Evolutionary conservation across 1,140 invertebrate species (phyloP), one percentile per base, ranked within the genome.

Genomic region (Drosophila hydei): DNA sequence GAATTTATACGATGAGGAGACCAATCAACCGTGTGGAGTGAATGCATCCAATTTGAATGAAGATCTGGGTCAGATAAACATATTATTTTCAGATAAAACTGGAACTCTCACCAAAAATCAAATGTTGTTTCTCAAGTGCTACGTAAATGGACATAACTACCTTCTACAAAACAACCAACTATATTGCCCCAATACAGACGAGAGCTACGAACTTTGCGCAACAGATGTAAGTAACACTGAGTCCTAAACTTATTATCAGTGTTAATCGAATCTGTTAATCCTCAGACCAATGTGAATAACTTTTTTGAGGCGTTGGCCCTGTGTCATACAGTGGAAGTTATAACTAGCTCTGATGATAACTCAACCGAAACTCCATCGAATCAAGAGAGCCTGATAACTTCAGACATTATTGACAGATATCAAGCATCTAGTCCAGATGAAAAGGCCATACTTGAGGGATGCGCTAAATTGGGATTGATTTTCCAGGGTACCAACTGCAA

Each of bases 31-130:
- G 9, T 98, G 98, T 0, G 95, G 97, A 93, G 99, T 98, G 0
- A 94, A 99, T 75, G 99, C 98, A 0, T 99, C 98, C 4, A 99
- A 99, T 93, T 93, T 99, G 8, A 99, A 99, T 92, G 99, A 99
- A 92, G 99, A 99, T 92, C 93, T 99, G 3, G 99, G 99, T 12
- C 98, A 96, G 92, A 96, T 99, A 4, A 96, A 97, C 87, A 98
- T 98, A 65, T 94, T 98, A 9, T 98, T 98, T 90, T 98, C 97
- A 0, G 97, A 99, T 88, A 99, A 99, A 92, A 99, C 98, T 0
- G 98, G 98, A 6, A 99, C 98, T 0, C 93, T 99, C 11, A 99
- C 98, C 9, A 95, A 95, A 89, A 99, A 99, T 92, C 94, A 99
- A 6, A 99, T 99, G 99, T 97, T 97, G 80, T 99, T 99, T 91